These are phyloP conservation scores for Cyclina sinensis DNA, from an alignment of 1,140 invertebrate species.

Conservation along the genomic window DNA sequence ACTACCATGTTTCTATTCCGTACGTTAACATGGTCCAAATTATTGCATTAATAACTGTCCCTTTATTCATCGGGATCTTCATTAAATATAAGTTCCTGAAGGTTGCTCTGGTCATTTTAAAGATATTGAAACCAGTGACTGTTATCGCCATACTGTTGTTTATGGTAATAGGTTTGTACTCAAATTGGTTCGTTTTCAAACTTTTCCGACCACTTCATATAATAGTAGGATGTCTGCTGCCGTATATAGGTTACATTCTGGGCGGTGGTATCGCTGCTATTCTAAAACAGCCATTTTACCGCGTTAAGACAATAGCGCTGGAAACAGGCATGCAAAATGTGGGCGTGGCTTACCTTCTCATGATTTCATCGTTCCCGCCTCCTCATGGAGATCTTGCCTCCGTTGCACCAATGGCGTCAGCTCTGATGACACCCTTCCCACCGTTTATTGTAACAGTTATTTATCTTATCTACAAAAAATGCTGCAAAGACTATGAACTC, in stretches of 20 bases:
- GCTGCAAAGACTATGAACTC: conserved; percentile 70
- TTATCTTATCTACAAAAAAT: conserved; percentile 76
- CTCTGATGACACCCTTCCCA: conserved; percentile 98
- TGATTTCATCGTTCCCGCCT: conserved; percentile 86
- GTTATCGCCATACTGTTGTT: conserved; percentile 94
- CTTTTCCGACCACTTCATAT: conserved; percentile 90
- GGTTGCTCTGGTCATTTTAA: conserved; percentile 70
- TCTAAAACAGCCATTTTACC: conserved; percentile 78
- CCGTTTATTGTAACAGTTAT: conserved; percentile 86
- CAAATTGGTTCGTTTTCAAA: conserved; percentile 96
- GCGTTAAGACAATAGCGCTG: conserved; percentile 87
- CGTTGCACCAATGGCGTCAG: conserved; percentile 88
- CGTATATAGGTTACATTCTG: conserved; percentile 94
- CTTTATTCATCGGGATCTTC: conserved; percentile 92
- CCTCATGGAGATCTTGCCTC: conserved; percentile 87
- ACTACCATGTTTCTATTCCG: conserved; percentile 90
- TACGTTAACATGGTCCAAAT: conserved; percentile 93
- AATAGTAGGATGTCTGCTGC: conserved; percentile 93
- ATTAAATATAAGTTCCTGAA: conserved; percentile 88
- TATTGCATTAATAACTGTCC: conserved; percentile 93
- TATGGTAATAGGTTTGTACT: conserved; percentile 95
- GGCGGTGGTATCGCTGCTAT: conserved; percentile 88
- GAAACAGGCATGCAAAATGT: conserved; percentile 88
- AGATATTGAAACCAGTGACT: conserved; percentile 90
- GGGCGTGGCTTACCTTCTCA: conserved; percentile 86